phyloP scores from a whole-genome alignment of 2,888 invertebrate genomes.

The Microctonus hyperodae region DNA sequence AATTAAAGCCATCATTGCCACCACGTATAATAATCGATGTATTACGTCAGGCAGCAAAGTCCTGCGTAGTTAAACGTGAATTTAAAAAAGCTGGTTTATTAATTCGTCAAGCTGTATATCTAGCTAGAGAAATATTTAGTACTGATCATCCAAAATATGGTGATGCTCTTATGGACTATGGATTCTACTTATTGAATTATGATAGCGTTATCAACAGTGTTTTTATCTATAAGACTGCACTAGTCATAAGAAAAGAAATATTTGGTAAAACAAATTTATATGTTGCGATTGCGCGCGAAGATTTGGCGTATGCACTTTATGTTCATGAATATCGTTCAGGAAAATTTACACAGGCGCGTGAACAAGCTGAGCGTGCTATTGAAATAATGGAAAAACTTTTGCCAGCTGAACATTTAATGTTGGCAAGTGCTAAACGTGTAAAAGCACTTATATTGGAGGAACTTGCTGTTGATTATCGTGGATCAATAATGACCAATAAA shows the following conservation, averaged over 20 bases:
- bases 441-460: constrained; percentile 93
- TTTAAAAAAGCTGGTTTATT: constrained; percentile 83
- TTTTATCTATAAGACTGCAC: constrained; percentile 81
- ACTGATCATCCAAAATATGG: constrained; percentile 82
- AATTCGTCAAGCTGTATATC: constrained; percentile 81
- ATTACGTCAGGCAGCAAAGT: constrained; percentile 84
- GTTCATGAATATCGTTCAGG: constrained; percentile 92
- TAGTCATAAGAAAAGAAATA: constrained; percentile 76
- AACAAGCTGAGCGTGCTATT: constrained; percentile 85
- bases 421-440: constrained; percentile 89
- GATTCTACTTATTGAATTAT: constrained; percentile 88
- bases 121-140: constrained; percentile 72
- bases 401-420: constrained; percentile 81
- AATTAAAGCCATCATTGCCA: constrained; percentile 71
- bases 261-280: constrained; percentile 87
- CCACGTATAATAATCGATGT: constrained; percentile 80
- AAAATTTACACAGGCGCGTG: constrained; percentile 80
- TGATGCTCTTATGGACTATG: constrained; percentile 86
- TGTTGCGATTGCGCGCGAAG: constrained; percentile 90
- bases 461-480: constrained; percentile 88
- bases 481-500: constrained; percentile 65
- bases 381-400: constrained; percentile 81
- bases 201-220: constrained; percentile 87
- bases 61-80: constrained; percentile 88
- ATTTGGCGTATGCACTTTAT: constrained; percentile 91